Conservation (phyloP, 2,797 vertebrate genomes). For the Acomys russatus region DNA sequence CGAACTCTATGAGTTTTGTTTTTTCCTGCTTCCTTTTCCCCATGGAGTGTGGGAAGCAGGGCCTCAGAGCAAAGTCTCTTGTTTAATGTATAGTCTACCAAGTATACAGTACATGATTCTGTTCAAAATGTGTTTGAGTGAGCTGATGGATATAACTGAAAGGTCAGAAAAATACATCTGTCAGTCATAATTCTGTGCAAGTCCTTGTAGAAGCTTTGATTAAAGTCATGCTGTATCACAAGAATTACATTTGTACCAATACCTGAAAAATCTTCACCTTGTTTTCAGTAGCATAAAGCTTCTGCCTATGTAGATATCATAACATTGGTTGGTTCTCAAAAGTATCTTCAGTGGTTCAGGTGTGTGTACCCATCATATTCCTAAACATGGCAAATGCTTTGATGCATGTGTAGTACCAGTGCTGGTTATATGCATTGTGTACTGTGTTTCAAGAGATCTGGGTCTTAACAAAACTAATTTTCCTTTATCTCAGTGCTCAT, state of each 20-base stretch:
- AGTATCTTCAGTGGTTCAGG: conserved; percentile 79
- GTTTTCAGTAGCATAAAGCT: conserved; percentile 70
- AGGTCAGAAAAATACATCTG: conserved; percentile 82
- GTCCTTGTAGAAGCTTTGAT: conserved; percentile 90
- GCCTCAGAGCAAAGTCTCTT: conserved; percentile 95
- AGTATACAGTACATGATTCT: conserved; percentile 95
- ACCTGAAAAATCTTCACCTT: conserved; percentile 82
- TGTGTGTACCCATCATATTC: conserved; percentile 77
- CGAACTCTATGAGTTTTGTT: conserved; percentile 99
- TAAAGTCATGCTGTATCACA: conserved; percentile 87
- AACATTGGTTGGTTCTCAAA: conserved; percentile 76
- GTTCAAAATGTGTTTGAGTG: conserved; percentile 94
- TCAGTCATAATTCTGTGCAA: conserved; percentile 90
- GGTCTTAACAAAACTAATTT: conserved; percentile 73
- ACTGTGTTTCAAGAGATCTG: conserved; percentile 78
- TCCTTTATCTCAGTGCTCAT: conserved; percentile 68
- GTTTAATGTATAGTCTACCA: conserved; percentile 95
- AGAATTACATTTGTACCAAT: conserved; percentile 86
- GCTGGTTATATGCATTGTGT: conserved; percentile 76
- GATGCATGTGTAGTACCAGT: conserved; percentile 72
- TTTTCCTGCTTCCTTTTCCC: conserved; percentile 92
- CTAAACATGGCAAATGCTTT: conserved; percentile 76
- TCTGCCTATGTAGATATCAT: conserved; percentile 82
- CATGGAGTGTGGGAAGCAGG: conserved; percentile 92
- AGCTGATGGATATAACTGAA: conserved; percentile 89